Conservation (phyloP, 2,888 invertebrate species). For the Xestia sexstrigata region DNA sequence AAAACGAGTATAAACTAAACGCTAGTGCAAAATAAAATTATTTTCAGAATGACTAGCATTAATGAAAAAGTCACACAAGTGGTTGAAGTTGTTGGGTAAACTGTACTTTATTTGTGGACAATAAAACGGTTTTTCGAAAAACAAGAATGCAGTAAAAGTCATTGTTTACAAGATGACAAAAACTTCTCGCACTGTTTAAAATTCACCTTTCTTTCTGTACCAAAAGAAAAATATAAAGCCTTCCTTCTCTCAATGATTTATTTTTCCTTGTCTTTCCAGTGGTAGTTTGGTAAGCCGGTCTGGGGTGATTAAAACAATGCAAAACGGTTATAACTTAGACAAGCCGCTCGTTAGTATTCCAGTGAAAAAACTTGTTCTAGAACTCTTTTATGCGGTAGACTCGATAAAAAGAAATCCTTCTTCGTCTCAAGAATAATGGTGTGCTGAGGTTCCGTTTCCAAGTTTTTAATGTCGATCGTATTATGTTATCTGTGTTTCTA, state of each 20-base stretch:
- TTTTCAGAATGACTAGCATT: not conserved
- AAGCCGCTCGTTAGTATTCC: slow-evolving; percentile 60
- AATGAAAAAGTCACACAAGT: not conserved
- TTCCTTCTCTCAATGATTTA: slow-evolving; percentile 49
- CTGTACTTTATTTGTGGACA: not conserved
- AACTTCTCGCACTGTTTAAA: slow-evolving; percentile 14
- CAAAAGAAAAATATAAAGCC: slow-evolving; percentile 20
- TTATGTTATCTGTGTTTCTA: slow-evolving; percentile 21
- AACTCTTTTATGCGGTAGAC: slow-evolving; percentile 50
- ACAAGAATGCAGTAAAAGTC: not conserved
- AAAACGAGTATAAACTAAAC: too few species aligned
- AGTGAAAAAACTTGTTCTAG: slow-evolving; percentile 54
- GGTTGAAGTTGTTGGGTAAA: not conserved
- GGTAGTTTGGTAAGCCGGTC: slow-evolving; percentile 49
- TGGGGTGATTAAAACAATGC: slow-evolving; percentile 66
- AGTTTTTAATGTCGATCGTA: slow-evolving; percentile 21
- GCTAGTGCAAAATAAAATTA: not conserved
- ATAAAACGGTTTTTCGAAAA: not conserved
- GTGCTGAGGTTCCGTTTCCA: slow-evolving; percentile 19
- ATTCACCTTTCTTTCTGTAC: slow-evolving; percentile 24
- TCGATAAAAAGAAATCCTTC: slow-evolving; percentile 51
- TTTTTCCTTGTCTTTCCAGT: slow-evolving; percentile 46
- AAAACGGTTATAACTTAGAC: slow-evolving; percentile 62
- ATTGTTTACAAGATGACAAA: not conserved
- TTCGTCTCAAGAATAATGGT: slow-evolving; percentile 38